phyloP scores from a whole-genome alignment of 2,888 invertebrate species.

The Ormyrus pomaceus region DNA sequence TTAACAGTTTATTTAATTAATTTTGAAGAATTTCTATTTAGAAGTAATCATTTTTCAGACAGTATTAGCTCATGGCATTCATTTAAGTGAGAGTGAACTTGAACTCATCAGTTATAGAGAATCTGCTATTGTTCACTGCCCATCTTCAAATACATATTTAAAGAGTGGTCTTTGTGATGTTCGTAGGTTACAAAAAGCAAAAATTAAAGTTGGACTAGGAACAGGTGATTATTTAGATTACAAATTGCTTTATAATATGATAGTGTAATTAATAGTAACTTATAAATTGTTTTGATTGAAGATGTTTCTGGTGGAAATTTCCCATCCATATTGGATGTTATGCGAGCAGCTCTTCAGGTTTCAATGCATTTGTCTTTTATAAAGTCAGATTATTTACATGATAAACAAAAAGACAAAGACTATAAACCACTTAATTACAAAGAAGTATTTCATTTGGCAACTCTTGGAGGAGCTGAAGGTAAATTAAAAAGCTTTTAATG shows the following conservation, averaged over 20 bases:
- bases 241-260: neutral
- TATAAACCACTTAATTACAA: conserved; percentile 81
- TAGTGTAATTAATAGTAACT: neutral
- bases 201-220: conserved; percentile 88
- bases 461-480: conserved; percentile 91
- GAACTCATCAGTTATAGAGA: conserved; percentile 79
- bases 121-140: conserved; percentile 89
- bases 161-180: conserved; percentile 90
- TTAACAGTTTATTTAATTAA: neutral
- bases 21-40: conserved; percentile 61
- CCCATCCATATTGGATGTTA: conserved; percentile 85
- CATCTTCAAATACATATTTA: conserved; percentile 89
- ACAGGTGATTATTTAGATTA: conserved; percentile 80
- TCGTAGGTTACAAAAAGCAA: conserved; percentile 79
- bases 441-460: conserved; percentile 90
- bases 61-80: conserved; percentile 90
- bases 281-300: conserved; percentile 68
- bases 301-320: conserved; percentile 91
- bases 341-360: conserved; percentile 84
- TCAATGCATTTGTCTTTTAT: conserved; percentile 83
- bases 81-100: conserved; percentile 85
- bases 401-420: no score
- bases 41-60: conserved; percentile 78
- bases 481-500: conserved; percentile 56
- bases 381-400: conserved; percentile 69